Evolutionary conservation across 2,797 vertebrate species (phyloP), one percentile per base, ranked within the genome.

Genomic region (Epinephelus awoara): DNA sequence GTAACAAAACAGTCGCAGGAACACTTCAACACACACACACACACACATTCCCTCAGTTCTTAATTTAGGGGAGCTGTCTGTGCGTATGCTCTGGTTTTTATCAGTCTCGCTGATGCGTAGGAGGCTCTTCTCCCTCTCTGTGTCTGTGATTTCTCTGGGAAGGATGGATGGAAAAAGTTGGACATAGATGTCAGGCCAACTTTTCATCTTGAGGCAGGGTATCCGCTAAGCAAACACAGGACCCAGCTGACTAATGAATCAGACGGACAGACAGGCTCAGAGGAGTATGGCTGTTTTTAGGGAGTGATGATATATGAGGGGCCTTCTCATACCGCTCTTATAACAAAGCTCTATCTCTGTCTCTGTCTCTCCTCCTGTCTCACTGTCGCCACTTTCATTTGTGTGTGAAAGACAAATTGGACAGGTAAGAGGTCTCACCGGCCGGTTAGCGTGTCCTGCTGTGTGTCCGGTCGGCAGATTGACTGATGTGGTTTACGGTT

Each of bases 121-220:
- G 92, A 91, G 88, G 83, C 85, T 89, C 80, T 46, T 90, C 85
- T 89, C 70, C 69, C 76, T 64, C 58, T 62, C 75, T 72, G 19
- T 38, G 52, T 72, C 80, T 89, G 77, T 67, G 84, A 83, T 83
- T 83, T 88, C 77, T 87, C 81, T 70, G 86, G 84, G 83, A 90
- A 65, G 83, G 84, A 88, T 77, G 72, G 91, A 87, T 92, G 92
- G 90, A 93, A 93, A 94, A 90, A 85, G 82, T 86, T 94, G 90
- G 83, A 90, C 89, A 74, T 77, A 51, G 84, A 93, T 83, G 88
- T 92, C 88, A 85, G 86, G 87, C 69, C 83, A 86, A 81, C 85
- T 87, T 90, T 93, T 93, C 89, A 93, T 91, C 88, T 90, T 23
- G 75, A 91, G 78, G 79, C 86, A 84, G 88, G 82, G 84, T 87